These are phyloP conservation scores for Ernsta delagoae DNA, from an alignment of 2,888 invertebrate genomes.

Conservation along the genomic window DNA sequence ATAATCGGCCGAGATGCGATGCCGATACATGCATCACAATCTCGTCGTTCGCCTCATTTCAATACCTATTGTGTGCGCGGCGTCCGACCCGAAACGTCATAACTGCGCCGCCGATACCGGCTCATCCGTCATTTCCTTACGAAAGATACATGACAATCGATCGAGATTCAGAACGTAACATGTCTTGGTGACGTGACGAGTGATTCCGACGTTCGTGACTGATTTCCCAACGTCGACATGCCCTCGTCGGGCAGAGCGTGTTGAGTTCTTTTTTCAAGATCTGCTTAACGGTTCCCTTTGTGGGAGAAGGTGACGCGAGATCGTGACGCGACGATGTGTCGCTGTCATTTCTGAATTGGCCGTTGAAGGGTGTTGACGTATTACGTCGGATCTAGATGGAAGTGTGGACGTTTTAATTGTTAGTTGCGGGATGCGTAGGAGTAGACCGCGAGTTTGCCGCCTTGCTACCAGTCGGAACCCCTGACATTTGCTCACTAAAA, in stretches of 20 bases:
- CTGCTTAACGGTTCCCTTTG: constrained; percentile 52
- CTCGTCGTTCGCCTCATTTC: constrained; percentile 65
- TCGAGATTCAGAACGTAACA: constrained; percentile 70
- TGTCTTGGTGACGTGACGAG: constrained; percentile 62
- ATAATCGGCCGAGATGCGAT: constrained; percentile 72
- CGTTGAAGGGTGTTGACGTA: constrained; percentile 74
- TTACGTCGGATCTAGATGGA: constrained; percentile 70
- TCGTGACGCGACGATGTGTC: constrained; percentile 70
- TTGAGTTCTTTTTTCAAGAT: constrained; percentile 62
- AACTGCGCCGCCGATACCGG: constrained; percentile 59
- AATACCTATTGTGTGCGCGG: constrained; percentile 72
- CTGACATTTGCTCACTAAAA: constrained; percentile 41
- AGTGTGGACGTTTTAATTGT: constrained; percentile 79
- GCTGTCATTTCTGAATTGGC: constrained; percentile 75
- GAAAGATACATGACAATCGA: constrained; percentile 74
- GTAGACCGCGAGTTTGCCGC: constrained; percentile 41
- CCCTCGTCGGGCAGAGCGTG: constrained; percentile 45
- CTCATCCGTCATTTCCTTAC: constrained; percentile 73
- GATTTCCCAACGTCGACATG: constrained; percentile 69
- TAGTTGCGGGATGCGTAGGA: constrained; percentile 57
- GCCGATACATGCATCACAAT: constrained; percentile 70
- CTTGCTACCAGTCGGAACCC: constrained; percentile 34
- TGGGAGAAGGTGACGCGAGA: constrained; percentile 63
- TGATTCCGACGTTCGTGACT: constrained; percentile 67
- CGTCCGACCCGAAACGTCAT: constrained; percentile 59